phyloP scores from a whole-genome alignment of 2,797 vertebrate genomes.

The Sebastes trivittatus region DNA sequence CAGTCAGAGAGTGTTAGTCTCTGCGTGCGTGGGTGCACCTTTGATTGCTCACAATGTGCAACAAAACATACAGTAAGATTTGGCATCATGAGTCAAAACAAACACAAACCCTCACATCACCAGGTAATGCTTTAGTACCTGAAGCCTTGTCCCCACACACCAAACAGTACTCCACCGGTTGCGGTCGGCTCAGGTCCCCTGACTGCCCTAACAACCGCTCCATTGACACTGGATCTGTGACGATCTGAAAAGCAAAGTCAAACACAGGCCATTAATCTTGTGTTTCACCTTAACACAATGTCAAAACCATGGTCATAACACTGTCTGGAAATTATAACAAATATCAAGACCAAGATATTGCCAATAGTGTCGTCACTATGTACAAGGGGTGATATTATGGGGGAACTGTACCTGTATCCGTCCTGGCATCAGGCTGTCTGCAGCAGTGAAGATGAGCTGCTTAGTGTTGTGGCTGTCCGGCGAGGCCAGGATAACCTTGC shows the following conservation, averaged over 20 bases:
- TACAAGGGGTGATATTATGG: not conserved
- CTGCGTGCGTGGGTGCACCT: not conserved
- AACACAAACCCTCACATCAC: not conserved
- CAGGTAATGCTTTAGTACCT: conserved; percentile 79
- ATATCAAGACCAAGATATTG: not conserved
- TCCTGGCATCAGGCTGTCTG: conserved; percentile 93
- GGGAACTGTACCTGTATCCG: conserved; percentile 90
- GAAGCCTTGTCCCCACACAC: conserved; percentile 99
- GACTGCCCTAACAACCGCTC: conserved; percentile 93
- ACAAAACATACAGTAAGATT: not conserved
- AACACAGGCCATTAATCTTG: not conserved
- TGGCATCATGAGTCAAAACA: not conserved
- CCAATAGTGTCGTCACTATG: not conserved
- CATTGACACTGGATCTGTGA: conserved; percentile 95
- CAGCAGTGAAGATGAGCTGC: conserved; percentile 95
- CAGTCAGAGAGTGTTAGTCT: not conserved
- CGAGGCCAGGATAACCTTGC: conserved; percentile 95
- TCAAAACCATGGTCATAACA: not conserved
- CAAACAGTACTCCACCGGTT: conserved; percentile 96
- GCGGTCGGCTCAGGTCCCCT: conserved; percentile 88
- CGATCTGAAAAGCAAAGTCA: conserved; percentile 85
- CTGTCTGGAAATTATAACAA: not conserved
- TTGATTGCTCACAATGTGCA: not conserved
- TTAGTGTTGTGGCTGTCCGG: conserved; percentile 91
- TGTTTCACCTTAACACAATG: not conserved